Base-by-base conservation (phyloP, 2,113 vertebrate species). In the Shinisaurus crocodilurus region DNA sequence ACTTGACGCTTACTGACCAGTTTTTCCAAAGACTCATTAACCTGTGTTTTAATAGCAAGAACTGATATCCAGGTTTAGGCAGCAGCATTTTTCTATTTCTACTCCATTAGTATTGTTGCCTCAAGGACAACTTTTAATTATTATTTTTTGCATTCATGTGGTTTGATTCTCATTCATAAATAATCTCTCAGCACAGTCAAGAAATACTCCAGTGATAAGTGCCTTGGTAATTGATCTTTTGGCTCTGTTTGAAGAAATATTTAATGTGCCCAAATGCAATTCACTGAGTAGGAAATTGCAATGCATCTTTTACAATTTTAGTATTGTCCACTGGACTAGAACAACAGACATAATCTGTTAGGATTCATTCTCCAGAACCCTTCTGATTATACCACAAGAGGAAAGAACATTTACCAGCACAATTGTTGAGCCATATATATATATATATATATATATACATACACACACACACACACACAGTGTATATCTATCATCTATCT, bases 21-120 rank as follows among this genome's bases (percentile, higher is more conserved):
- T 85, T 86, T 54, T 86, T 86, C n/a, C 12, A 86, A 72, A 85
- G 45, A 27, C 45, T 72, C 65, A 81, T 79, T 88, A 88, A 82
- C 15, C 77, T 82, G 43, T 37, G 13, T 25, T 37, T 81, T 10
- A 40, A 50, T 72, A 88, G 45, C 23, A 60, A 20, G 18, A 82
- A n/a, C 40, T 82, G n/a, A 88, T 67, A 88, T 34, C n/a, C 8
- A 43, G 65, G 9, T 29, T 82, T 72, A 72, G 34, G 48, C 34
- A 88, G 29, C 77, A 37, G 27, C 29, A 7, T 32, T 72, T 54
- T 34, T 65, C 65, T 40, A 54, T n/a, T 32, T 70, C 34, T 54
- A 23, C 13, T 69, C 15, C 20, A 88, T 88, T 88, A 72, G 12
- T 54, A 57, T 82, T 88, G 15, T 81, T 72, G 48, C 23, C 79